Conservation (phyloP, 1,140 invertebrate species). For the Stratiolaelaps scimitus region DNA sequence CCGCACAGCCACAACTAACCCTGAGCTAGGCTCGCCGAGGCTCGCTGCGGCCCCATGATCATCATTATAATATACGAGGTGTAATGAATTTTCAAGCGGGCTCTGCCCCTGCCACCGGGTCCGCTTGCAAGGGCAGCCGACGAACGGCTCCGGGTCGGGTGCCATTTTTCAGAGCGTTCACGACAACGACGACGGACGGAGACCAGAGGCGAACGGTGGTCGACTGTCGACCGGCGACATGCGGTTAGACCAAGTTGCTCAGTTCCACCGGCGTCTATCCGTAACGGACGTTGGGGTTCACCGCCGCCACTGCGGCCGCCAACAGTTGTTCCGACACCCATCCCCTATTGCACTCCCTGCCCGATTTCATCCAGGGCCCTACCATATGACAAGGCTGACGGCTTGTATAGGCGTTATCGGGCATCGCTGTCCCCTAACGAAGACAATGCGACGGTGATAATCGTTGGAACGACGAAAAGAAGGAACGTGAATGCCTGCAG, state of each 20-base stretch:
- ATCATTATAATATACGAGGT: conserved; percentile 28
- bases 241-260: neutral
- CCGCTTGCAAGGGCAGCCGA: neutral
- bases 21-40: neutral
- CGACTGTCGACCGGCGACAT: neutral
- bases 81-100: conserved; percentile 29
- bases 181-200: neutral
- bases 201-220: too few species aligned
- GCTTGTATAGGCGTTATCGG: too few species aligned
- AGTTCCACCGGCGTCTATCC: neutral
- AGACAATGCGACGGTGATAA: too few species aligned
- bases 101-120: neutral
- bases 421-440: too few species aligned
- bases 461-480: too few species aligned
- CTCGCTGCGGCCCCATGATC: neutral
- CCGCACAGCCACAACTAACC: neutral
- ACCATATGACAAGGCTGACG: too few species aligned
- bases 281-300: too few species aligned
- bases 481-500: too few species aligned
- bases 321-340: too few species aligned
- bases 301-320: too few species aligned
- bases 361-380: too few species aligned
- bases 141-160: neutral
- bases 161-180: conserved; percentile 20
- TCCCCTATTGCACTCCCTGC: too few species aligned